A percentile compares a stretch with the other conserved stretches of the same genome.
Conservation (phyloP, 2,888 invertebrate species). For the Habroteleia sp. region DNA sequence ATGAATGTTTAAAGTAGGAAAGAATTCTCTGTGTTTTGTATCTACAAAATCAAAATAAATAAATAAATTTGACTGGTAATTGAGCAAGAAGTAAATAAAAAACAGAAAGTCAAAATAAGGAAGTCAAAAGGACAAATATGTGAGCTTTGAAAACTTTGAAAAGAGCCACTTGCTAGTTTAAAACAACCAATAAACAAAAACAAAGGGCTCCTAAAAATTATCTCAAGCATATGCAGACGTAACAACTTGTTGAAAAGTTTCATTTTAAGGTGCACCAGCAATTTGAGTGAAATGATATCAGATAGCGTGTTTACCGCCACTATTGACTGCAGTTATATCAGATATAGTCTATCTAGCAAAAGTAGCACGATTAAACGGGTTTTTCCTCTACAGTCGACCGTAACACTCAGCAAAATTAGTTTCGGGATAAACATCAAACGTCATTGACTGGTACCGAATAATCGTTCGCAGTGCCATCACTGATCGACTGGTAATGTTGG, state of each 20-base stretch:
- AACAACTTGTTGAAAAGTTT: slow-evolving; percentile 53
- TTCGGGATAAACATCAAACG: slow-evolving; percentile 17
- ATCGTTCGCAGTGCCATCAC: slow-evolving; percentile 34
- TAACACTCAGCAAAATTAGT: slow-evolving; percentile 40
- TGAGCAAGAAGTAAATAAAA: too few relatives aligned
- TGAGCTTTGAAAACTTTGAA: too few relatives aligned
- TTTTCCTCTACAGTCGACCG: slow-evolving; percentile 17
- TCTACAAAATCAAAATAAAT: too few relatives aligned
- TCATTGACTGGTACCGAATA: slow-evolving; percentile 9
- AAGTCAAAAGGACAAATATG: too few relatives aligned
- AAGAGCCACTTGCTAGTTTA: too few relatives aligned
- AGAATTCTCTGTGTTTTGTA: too few relatives aligned
- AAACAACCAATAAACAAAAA: too few relatives aligned
- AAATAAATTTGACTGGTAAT: too few relatives aligned
- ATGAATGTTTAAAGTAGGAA: too few relatives aligned
- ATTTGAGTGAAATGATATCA: slow-evolving; percentile 28
- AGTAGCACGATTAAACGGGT: slow-evolving; percentile 41
- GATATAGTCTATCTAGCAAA: slow-evolving; percentile 25
- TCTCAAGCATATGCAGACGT: slow-evolving; percentile 3
- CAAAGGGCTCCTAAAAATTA: too few relatives aligned
- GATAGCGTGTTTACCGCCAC: slow-evolving; percentile 45
- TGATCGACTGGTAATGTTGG: slow-evolving; percentile 23
- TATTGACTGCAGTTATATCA: slow-evolving; percentile 48
- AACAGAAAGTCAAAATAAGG: too few relatives aligned
- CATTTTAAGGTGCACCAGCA: slow-evolving; percentile 41